Evolutionary conservation across 2,888 invertebrate species (phyloP).

Genomic region (Lomographa bimaculata): DNA sequence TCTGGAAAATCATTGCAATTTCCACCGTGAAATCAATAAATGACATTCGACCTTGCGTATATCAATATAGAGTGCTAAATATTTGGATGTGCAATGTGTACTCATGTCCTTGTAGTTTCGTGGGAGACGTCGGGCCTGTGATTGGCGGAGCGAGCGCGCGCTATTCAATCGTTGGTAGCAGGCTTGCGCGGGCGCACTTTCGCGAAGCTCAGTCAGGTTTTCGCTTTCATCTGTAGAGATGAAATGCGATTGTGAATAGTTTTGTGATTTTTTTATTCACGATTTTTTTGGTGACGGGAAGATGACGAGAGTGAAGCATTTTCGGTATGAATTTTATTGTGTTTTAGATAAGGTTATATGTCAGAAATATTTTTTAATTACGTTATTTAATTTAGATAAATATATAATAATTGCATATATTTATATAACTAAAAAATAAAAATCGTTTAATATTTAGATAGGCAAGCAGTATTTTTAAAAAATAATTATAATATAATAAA

Average conservation of each 20-base stretch:
- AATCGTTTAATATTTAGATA: too few relatives aligned
- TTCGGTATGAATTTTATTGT: constrained; percentile 29
- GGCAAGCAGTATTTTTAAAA: too few relatives aligned
- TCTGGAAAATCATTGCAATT: constrained; percentile 22
- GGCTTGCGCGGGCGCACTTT: constrained; percentile 71
- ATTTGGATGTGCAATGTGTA: constrained; percentile 37
- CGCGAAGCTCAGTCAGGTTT: constrained; percentile 66
- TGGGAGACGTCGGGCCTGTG: constrained; percentile 54
- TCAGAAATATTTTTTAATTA: too few relatives aligned
- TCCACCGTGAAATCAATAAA: constrained; percentile 5
- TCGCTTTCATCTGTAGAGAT: constrained; percentile 71
- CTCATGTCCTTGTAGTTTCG: constrained; percentile 64
- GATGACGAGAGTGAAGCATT: constrained; percentile 24
- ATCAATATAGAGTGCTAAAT: constrained; percentile 43
- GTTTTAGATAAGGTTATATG: too few relatives aligned
- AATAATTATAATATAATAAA: too few relatives aligned
- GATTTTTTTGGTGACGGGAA: constrained; percentile 12
- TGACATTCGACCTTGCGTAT: constrained; percentile 13
- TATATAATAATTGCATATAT: too few relatives aligned
- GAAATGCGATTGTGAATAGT: constrained; percentile 54
- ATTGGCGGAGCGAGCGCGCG: constrained; percentile 66
- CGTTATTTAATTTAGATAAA: too few relatives aligned
- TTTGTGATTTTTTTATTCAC: constrained; percentile 30
- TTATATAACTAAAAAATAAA: too few relatives aligned
- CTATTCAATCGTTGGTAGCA: constrained; percentile 68